Evolutionary conservation across 1,140 invertebrate genomes (phyloP).

Genomic region (Trichonephila clavata): DNA sequence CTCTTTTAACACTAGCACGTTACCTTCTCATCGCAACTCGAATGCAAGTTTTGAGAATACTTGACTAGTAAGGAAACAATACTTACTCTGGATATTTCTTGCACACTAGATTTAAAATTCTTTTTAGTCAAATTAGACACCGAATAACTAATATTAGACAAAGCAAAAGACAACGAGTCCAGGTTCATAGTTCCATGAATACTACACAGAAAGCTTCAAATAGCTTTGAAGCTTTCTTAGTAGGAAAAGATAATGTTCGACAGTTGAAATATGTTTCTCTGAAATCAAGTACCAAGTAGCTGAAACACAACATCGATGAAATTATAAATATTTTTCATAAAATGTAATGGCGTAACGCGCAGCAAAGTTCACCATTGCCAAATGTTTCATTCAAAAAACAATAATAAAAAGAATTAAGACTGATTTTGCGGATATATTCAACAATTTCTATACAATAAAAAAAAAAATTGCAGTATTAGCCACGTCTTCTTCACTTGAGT

Average conservation of each 20-base stretch:
- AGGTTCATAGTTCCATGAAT: constrained; percentile 99
- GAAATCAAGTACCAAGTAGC: constrained; percentile 71
- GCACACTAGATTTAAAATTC: constrained; percentile 93
- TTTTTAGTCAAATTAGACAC: constrained; percentile 97
- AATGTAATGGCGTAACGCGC: constrained; percentile 69
- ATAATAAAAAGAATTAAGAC: background rate
- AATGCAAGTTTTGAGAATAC: background rate
- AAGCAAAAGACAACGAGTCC: constrained; percentile 97
- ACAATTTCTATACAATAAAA: background rate
- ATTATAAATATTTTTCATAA: constrained; percentile 53
- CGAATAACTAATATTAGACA: constrained; percentile 98
- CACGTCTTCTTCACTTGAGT: background rate
- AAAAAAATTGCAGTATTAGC: background rate
- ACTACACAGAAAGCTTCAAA: constrained; percentile 82
- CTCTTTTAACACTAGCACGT: too few species aligned
- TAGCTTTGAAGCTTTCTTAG: constrained; percentile 82
- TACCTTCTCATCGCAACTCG: too few species aligned
- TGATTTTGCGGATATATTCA: background rate
- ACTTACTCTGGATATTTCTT: constrained; percentile 89
- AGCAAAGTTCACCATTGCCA: constrained; percentile 69
- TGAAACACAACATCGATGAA: constrained; percentile 75
- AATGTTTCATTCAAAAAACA: constrained; percentile 29
- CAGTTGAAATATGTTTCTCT: constrained; percentile 50
- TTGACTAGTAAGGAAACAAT: background rate
- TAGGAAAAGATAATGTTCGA: constrained; percentile 71